Evolutionary conservation across 2,113 vertebrate genomes (phyloP).

Genomic region (Neopipo cinnamomea): DNA sequence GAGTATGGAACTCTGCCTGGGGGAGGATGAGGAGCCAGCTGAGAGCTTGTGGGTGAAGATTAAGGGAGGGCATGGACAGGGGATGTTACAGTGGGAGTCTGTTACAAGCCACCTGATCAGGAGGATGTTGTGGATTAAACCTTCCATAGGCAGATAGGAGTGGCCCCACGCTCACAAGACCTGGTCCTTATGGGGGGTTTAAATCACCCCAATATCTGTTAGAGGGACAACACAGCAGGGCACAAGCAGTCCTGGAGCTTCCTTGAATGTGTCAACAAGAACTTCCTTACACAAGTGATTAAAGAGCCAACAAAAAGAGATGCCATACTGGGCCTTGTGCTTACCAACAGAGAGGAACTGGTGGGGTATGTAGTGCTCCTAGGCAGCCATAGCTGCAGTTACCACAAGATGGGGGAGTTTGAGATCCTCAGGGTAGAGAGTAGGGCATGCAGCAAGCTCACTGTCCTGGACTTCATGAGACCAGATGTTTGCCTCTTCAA

Average conservation of each 20-base stretch:
- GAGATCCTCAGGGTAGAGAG: accelerated
- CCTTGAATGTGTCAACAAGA: not conserved
- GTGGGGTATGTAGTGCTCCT: not conserved
- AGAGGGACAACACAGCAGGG: not conserved
- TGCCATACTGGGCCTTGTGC: not conserved
- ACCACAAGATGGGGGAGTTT: not conserved
- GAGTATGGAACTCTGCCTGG: not conserved
- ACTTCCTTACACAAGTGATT: not conserved
- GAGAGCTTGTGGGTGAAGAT: not conserved
- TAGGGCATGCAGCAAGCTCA: not conserved
- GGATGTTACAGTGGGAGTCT: not conserved
- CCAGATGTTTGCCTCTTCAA: not conserved
- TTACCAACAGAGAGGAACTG: not conserved
- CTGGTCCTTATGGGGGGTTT: not conserved
- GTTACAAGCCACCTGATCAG: not conserved
- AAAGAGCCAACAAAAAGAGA: not conserved
- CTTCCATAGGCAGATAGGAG: not conserved
- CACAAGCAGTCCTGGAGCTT: not conserved
- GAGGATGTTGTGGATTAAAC: not conserved
- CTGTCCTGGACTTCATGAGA: not conserved
- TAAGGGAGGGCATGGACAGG: not conserved
- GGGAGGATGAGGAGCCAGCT: not conserved
- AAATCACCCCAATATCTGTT: not conserved
- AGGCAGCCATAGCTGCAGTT: too few species aligned
- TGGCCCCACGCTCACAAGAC: too few species aligned